Percentiles rank a stretch among this genome's conserved stretches.
These are phyloP conservation scores for Psilopsiagon aymara DNA, from an alignment of 2,113 vertebrate genomes.

Conservation along the genomic window DNA sequence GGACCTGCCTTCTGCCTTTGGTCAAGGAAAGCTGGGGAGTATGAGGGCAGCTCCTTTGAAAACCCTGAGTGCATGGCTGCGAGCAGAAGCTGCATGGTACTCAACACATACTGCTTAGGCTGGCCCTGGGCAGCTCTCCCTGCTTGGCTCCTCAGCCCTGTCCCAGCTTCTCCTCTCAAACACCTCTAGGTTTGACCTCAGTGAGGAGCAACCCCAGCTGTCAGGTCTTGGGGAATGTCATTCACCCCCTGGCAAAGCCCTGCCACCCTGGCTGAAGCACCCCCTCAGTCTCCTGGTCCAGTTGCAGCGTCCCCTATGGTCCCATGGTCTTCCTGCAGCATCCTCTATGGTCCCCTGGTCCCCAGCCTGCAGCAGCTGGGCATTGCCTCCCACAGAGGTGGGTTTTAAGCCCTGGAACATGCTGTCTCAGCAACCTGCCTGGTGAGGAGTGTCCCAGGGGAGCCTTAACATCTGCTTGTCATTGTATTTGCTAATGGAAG, in stretches of 20 bases:
- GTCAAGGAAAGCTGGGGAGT: background rate
- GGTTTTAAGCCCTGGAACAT: background rate
- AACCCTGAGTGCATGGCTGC: background rate
- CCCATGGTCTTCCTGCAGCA: background rate
- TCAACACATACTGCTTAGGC: background rate
- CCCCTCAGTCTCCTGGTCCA: no score
- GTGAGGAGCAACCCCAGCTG: rapidly evolving
- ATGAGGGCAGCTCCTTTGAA: background rate
- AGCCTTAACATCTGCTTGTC: background rate
- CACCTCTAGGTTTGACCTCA: no score
- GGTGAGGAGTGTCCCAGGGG: background rate
- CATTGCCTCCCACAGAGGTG: background rate
- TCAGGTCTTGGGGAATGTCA: rapidly evolving
- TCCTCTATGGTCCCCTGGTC: background rate
- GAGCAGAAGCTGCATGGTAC: background rate
- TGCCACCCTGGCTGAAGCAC: no score
- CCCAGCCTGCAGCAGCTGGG: background rate
- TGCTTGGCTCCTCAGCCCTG: background rate
- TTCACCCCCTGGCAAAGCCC: rapidly evolving
- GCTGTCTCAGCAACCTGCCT: background rate
- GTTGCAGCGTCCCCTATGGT: background rate
- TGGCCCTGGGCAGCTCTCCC: background rate
- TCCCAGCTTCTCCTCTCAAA: no score
- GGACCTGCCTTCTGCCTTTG: background rate
- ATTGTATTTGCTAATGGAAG: background rate